Evolutionary conservation across 2,888 invertebrate species (phyloP).

Genomic region (Rambutsinella grinnellia): DNA sequence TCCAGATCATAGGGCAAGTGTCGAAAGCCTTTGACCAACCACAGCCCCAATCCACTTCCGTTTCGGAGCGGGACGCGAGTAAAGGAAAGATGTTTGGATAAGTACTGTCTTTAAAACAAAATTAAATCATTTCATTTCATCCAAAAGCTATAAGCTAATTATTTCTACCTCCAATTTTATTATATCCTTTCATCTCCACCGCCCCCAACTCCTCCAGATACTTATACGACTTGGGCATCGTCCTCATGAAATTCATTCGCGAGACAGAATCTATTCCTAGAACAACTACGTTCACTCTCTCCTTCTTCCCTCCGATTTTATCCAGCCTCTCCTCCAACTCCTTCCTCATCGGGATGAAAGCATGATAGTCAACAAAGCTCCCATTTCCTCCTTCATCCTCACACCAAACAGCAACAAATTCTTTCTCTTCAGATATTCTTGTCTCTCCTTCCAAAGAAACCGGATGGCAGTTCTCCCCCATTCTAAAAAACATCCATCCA

Average conservation of each 20-base stretch:
- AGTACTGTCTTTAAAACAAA: constrained; percentile 71
- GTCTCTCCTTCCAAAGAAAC: constrained; percentile 3
- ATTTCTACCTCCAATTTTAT: constrained; percentile 85
- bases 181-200: constrained; percentile 87
- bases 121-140: not conserved
- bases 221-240: constrained; percentile 69
- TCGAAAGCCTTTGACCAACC: constrained; percentile 77
- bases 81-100: constrained; percentile 85
- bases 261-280: constrained; percentile 90
- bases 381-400: too few relatives aligned
- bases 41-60: constrained; percentile 77
- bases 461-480: not conserved
- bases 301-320: not conserved
- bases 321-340: not conserved
- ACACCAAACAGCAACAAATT: constrained; percentile 52
- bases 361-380: constrained; percentile 50
- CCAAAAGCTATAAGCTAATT: not conserved
- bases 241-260: constrained; percentile 83
- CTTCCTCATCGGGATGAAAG: constrained; percentile 31
- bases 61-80: constrained; percentile 79
- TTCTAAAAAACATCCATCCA: not conserved
- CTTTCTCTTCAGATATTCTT: constrained; percentile 17
- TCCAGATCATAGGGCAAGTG: constrained; percentile 87
- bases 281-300: constrained; percentile 77
- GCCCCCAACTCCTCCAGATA: constrained; percentile 75